Evolutionary conservation across 2,888 invertebrate species (phyloP).

Genomic region (Caradrina clavipalpis): DNA sequence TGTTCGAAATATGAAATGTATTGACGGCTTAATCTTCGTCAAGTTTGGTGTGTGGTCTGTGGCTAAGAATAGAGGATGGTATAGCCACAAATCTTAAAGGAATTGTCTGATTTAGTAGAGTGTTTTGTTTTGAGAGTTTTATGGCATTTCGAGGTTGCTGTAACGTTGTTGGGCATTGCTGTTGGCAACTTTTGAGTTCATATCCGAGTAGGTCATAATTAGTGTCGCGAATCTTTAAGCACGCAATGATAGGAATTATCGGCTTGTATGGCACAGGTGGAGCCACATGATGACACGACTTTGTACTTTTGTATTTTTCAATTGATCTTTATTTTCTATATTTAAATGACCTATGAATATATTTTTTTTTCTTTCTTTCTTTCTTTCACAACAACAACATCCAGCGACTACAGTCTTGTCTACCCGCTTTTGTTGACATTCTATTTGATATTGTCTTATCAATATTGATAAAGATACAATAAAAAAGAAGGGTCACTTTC

Average conservation of each 20-base stretch:
- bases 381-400: conserved; percentile 1
- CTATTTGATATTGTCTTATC: conserved; percentile 24
- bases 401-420: background rate
- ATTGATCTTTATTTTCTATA: no score
- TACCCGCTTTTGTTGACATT: conserved; percentile 25
- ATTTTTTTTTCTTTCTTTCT: conserved; percentile 10
- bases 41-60: conserved; percentile 54
- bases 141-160: background rate
- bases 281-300: no score
- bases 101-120: background rate
- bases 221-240: background rate
- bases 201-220: background rate
- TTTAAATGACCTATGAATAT: no score
- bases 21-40: conserved; percentile 52
- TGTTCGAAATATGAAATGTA: conserved; percentile 49
- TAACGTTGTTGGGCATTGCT: background rate
- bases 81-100: conserved; percentile 18
- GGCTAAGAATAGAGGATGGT: conserved; percentile 36
- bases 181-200: background rate
- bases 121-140: conserved; percentile 3
- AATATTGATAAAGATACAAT: conserved; percentile 26
- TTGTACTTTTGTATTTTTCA: background rate
- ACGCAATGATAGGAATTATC: background rate
- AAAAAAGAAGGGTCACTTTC: conserved; percentile 34
- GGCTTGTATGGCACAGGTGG: no score